Evolutionary conservation across 2,113 vertebrate genomes (phyloP).

Genomic region (Gasterosteus aculeatus): DNA sequence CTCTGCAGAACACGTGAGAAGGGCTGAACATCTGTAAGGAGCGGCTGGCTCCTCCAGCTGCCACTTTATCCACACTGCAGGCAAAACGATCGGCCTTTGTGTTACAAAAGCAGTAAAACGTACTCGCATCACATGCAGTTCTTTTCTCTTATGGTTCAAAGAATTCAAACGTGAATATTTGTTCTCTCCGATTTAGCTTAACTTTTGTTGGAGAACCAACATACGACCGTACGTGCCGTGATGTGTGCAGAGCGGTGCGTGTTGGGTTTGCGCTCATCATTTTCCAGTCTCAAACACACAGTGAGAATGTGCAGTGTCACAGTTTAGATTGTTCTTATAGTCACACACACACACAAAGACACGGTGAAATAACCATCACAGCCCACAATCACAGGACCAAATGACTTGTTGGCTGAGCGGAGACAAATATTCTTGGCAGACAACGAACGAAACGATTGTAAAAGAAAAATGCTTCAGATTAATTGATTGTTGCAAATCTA

Average conservation of each 20-base stretch:
- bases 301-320: neutral
- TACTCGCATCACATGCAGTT: neutral
- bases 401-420: neutral
- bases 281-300: neutral
- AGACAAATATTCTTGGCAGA: neutral
- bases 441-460: neutral
- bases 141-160: neutral
- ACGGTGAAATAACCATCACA: neutral
- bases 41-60: neutral
- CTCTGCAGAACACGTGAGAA: conserved; percentile 44
- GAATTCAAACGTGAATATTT: neutral
- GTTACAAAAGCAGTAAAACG: neutral
- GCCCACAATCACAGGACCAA: neutral
- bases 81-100: neutral
- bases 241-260: neutral
- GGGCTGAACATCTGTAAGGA: neutral
- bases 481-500: neutral
- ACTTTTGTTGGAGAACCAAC: neutral
- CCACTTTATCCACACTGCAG: neutral
- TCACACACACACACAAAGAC: neutral
- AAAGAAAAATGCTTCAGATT: neutral
- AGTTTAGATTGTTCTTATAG: neutral
- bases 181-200: neutral
- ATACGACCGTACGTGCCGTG: too few relatives aligned
- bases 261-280: neutral